A percentile compares a stretch with the other conserved stretches of the same genome.
phyloP scores from a whole-genome alignment of 2,888 invertebrate genomes.

The Orthonevra nobilis region DNA sequence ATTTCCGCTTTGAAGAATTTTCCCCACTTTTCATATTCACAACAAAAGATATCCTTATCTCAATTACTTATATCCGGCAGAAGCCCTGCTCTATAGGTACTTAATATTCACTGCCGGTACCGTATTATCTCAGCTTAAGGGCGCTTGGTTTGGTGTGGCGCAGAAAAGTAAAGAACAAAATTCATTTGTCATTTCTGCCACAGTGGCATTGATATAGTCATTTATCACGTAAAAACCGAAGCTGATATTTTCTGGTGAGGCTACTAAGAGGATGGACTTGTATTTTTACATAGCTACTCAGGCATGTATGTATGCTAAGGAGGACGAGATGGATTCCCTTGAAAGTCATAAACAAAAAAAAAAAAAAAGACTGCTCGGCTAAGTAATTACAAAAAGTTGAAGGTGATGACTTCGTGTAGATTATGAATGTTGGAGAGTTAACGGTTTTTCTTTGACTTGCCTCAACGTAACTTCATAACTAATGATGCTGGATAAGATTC shows the following conservation, averaged over 20 bases:
- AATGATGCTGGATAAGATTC: too few relatives aligned
- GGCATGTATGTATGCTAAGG: background rate
- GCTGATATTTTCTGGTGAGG: slow-evolving; percentile 44
- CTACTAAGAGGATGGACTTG: background rate
- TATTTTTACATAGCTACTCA: background rate
- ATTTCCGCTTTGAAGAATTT: slow-evolving; percentile 44
- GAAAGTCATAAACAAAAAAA: slow-evolving; percentile 67
- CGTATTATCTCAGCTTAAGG: slow-evolving; percentile 55
- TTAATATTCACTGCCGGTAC: slow-evolving; percentile 62
- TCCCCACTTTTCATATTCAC: slow-evolving; percentile 60
- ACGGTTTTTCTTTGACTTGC: background rate
- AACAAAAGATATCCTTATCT: slow-evolving; percentile 67
- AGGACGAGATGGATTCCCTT: slow-evolving; percentile 34
- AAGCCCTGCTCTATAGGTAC: slow-evolving; percentile 35
- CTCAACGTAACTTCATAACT: slow-evolving; percentile 26
- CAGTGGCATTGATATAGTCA: slow-evolving; percentile 67
- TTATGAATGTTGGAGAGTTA: slow-evolving; percentile 52
- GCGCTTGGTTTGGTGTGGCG: slow-evolving; percentile 16
- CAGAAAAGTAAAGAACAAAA: slow-evolving; percentile 11
- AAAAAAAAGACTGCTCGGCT: slow-evolving; percentile 62
- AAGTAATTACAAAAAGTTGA: slow-evolving; percentile 68
- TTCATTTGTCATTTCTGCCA: slow-evolving; percentile 69
- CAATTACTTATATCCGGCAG: slow-evolving; percentile 65
- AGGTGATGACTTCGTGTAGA: slow-evolving; percentile 66
- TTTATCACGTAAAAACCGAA: slow-evolving; percentile 65